Evolutionary conservation across 2,888 invertebrate species (phyloP).

Genomic region (Epinotia brunnichana): DNA sequence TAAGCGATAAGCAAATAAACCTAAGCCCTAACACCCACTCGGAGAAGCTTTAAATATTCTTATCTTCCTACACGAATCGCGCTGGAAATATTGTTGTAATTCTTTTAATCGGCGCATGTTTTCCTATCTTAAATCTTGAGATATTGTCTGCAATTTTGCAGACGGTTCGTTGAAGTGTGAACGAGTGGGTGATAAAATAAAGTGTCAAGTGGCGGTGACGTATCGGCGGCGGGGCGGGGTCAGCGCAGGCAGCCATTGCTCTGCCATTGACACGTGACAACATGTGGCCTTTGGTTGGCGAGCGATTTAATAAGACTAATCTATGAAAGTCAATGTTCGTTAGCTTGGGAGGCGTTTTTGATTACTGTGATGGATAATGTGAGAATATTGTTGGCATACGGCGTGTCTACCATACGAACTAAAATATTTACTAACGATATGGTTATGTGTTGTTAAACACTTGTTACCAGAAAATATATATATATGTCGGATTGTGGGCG

Average conservation of each 20-base stretch:
- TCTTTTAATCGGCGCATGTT: conserved; percentile 23
- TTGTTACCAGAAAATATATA: too few species aligned
- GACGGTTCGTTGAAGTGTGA: conserved; percentile 60
- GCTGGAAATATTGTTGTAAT: conserved; percentile 36
- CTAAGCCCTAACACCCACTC: conserved; percentile 1
- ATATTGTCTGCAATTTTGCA: conserved; percentile 49
- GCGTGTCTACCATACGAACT: too few species aligned
- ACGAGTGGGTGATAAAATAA: conserved; percentile 63
- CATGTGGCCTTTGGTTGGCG: conserved; percentile 29
- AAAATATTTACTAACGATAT: too few species aligned
- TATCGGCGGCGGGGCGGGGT: conserved; percentile 56
- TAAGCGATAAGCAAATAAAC: conserved; percentile 24
- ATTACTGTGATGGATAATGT: neutral
- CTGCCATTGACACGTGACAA: conserved; percentile 35
- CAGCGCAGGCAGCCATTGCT: conserved; percentile 49
- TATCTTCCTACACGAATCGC: conserved; percentile 26
- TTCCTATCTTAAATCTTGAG: conserved; percentile 40
- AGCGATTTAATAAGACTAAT: conserved; percentile 47
- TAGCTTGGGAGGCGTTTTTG: neutral
- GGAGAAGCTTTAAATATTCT: conserved; percentile 29
- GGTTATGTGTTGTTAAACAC: too few species aligned
- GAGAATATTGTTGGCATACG: neutral
- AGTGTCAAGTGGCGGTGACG: conserved; percentile 58
- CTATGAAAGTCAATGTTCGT: conserved; percentile 21
- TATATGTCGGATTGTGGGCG: too few species aligned